Percentiles rank a stretch among this genome's conserved stretches.
These are phyloP conservation scores for Liasis olivaceus DNA, from an alignment of 2,797 vertebrate species.

Conservation along the genomic window DNA sequence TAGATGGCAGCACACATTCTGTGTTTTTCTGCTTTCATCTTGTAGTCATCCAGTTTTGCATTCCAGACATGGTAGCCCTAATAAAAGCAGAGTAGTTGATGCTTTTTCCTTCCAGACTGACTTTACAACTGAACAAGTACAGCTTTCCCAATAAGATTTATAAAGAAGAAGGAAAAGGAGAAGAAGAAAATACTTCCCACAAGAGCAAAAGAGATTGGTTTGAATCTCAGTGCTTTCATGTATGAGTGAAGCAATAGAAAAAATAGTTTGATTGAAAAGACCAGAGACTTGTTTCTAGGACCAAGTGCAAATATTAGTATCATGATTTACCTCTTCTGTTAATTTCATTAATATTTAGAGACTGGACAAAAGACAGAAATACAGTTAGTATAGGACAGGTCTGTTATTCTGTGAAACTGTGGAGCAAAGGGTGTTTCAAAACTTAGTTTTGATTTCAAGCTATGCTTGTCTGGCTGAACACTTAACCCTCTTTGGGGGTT, in stretches of 20 bases:
- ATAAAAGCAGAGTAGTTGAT: background rate
- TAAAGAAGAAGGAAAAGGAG: background rate
- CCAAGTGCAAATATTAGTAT: background rate
- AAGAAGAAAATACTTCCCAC: background rate
- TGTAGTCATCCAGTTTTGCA: background rate
- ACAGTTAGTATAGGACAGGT: background rate
- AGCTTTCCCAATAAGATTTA: background rate
- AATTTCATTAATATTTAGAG: background rate
- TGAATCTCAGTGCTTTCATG: background rate
- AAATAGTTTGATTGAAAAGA: background rate
- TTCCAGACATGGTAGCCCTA: background rate
- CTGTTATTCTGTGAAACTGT: background rate
- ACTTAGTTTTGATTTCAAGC: background rate
- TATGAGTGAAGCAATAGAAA: background rate
- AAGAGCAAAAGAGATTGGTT: background rate
- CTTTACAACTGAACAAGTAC: background rate
- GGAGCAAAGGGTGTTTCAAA: background rate
- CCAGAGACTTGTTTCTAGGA: background rate
- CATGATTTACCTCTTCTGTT: background rate
- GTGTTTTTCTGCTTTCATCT: background rate
- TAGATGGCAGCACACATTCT: background rate
- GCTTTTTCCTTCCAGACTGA: background rate
- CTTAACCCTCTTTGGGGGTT: background rate
- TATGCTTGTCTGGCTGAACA: background rate
- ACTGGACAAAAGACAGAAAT: background rate